phyloP scores from a whole-genome alignment of 2,113 vertebrate genomes.

The Rhea americana region DNA sequence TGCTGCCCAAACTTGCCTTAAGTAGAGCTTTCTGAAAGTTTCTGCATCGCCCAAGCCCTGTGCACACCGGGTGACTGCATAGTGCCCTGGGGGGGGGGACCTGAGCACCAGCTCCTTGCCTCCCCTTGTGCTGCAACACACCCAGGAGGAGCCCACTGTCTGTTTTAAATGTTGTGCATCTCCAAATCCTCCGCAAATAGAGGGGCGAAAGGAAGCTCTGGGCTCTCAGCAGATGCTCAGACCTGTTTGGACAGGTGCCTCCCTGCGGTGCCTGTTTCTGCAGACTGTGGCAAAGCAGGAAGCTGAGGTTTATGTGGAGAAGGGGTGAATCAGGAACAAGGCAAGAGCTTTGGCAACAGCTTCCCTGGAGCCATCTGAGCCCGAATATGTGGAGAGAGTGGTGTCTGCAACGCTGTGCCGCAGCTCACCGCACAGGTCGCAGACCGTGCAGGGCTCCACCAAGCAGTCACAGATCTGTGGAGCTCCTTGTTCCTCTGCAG shows the following conservation, averaged over 20 bases:
- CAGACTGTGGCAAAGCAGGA: neutral
- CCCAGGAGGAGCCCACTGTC: accelerated
- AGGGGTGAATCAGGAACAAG: neutral
- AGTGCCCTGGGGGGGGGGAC: neutral
- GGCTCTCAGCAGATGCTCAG: neutral
- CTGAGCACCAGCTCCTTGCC: neutral
- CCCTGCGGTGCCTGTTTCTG: neutral
- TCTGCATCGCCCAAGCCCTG: neutral
- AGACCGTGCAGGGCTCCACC: neutral
- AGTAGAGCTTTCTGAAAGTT: neutral
- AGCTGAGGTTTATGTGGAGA: neutral
- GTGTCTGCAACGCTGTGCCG: neutral
- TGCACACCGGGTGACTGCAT: neutral
- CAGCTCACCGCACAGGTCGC: neutral
- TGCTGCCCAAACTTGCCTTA: accelerated
- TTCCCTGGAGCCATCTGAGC: neutral
- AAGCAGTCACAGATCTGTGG: accelerated
- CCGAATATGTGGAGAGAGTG: accelerated
- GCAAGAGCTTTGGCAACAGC: neutral
- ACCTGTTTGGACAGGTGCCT: neutral
- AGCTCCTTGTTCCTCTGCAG: neutral
- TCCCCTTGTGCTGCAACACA: neutral
- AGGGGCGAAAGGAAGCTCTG: neutral
- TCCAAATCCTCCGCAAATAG: neutral
- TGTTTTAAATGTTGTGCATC: neutral